phyloP scores from a whole-genome alignment of 2,113 vertebrate species.

The Colistium nudipinnis region DNA sequence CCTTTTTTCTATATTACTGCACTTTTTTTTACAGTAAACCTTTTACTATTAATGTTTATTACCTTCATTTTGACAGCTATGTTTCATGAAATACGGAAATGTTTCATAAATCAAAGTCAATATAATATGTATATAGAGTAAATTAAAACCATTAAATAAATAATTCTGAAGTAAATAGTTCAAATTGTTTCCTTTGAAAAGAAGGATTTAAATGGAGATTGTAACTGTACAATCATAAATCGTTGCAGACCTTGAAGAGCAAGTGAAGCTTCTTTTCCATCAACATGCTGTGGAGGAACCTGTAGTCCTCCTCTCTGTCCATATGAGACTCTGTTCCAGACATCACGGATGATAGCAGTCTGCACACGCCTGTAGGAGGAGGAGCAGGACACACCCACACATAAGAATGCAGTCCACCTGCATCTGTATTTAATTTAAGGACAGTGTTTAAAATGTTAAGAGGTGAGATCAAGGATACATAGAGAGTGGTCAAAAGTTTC shows the following conservation, averaged over 20 bases:
- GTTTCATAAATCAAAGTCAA: no score
- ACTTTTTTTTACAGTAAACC: no score
- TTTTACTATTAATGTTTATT: no score
- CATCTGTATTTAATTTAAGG: constrained; percentile 26
- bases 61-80: no score
- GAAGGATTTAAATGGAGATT: not conserved
- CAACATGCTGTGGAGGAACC: constrained; percentile 79
- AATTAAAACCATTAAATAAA: no score
- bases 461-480: constrained; percentile 14
- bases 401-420: constrained; percentile 20
- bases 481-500: constrained; percentile 22
- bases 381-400: not conserved
- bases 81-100: no score
- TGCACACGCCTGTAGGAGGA: constrained; percentile 53
- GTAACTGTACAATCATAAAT: not conserved
- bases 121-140: no score
- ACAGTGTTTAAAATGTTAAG: constrained; percentile 2
- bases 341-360: constrained; percentile 59
- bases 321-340: constrained; percentile 60
- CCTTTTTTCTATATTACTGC: no score
- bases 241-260: constrained; percentile 72
- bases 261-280: constrained; percentile 80
- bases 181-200: not conserved
- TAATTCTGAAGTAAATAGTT: no score
- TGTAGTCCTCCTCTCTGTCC: constrained; percentile 77